Base-by-base conservation (phyloP, 2,888 invertebrate genomes). In the Nasonia oneida region DNA sequence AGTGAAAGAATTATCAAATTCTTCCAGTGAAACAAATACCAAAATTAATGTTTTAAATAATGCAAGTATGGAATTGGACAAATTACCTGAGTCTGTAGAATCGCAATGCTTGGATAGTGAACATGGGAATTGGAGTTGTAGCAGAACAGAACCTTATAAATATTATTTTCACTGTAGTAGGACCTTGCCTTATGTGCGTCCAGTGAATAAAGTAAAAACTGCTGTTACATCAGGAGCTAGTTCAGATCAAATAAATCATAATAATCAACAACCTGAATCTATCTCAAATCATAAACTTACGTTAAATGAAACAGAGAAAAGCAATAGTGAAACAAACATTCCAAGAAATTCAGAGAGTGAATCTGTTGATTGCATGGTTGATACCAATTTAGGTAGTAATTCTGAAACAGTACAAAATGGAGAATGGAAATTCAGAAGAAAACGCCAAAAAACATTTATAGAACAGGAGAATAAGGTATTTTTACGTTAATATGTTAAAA, bases 361-460 rank as follows among this genome's bases (percentile, higher is more conserved):
- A 67, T 12, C 64, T 53, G n/a, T 18, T 50, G 64, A 84, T 73
- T 8, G 64, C 37, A 5, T 8, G 0, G 23, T 29, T 42, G 15
- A 10, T 75, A n/a, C 23, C 18, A 76, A 50, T 71, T 5, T 15
- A 47, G 23, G 23, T 67, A 79, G 37, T 64, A 71, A 50, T 29
- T 57, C 71, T 50, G 18, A 70, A 23, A 2, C 23, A 33, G n/a
- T 74, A 64, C 50, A 71, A 29, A 85, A 85, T 74, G 87, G 70
- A 73, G 83, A 87, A 57, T 87, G 85, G 87, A 87, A 86, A 82
- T 86, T 82, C 53, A 86, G 67, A 84, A 87, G 86, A 81, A 87
- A 87, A 84, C 86, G 84, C 57, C 39, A 57, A 64, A 81, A 50
- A 33, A 47, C 5, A 3, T 39, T 47, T 14, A 78, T 71, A 47